These are phyloP conservation scores for Sebastes goodei DNA, from an alignment of 2,797 vertebrate species.

Conservation along the genomic window DNA sequence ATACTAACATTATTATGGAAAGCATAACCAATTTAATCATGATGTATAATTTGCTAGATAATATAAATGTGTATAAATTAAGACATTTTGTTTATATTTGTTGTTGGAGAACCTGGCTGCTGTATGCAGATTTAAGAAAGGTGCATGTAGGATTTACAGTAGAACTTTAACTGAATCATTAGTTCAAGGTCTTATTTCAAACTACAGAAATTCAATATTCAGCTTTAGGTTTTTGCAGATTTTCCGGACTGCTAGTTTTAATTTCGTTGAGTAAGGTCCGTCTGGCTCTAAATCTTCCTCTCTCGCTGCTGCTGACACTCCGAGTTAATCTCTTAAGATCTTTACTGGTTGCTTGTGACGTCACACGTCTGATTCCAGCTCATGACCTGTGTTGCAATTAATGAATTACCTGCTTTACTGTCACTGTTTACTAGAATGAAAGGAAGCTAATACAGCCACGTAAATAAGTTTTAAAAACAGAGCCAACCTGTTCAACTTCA, in stretches of 20 bases:
- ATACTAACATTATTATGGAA: background rate
- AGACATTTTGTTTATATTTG: background rate
- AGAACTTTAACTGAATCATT: background rate
- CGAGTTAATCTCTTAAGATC: slow-evolving; percentile 54
- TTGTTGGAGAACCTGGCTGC: background rate
- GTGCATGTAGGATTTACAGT: background rate
- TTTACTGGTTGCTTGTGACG: background rate
- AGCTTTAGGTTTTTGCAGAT: background rate
- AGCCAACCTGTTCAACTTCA: background rate
- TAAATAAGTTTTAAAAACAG: background rate
- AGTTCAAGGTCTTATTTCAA: background rate
- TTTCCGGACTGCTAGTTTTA: background rate
- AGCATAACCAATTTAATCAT: background rate
- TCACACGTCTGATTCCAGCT: slow-evolving; percentile 11
- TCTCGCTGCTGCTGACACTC: slow-evolving; percentile 15
- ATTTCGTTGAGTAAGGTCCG: slow-evolving; percentile 25
- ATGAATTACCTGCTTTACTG: slow-evolving; percentile 16
- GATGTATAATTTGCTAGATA: background rate
- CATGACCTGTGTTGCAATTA: background rate
- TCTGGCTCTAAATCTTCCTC: slow-evolving; percentile 30
- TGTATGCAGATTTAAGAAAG: background rate
- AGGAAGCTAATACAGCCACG: background rate
- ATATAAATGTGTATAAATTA: background rate
- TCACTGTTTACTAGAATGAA: background rate
- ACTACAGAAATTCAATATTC: background rate